phyloP scores from a whole-genome alignment of 2,888 invertebrate species.

The Cephus sareptanus region DNA sequence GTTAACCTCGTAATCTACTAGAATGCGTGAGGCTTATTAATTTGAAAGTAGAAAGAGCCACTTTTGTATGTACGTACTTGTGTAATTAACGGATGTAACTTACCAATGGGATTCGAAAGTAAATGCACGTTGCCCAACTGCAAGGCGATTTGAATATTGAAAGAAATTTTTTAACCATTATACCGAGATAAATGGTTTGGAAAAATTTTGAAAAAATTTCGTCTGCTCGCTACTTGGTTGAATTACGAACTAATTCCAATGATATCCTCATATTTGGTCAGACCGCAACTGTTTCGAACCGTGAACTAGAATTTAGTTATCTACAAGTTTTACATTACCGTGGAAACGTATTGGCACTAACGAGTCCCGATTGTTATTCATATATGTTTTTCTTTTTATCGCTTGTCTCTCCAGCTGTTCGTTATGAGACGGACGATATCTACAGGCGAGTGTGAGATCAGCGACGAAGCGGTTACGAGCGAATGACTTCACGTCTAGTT shows the following conservation, averaged over 20 bases:
- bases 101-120: background rate
- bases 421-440: background rate
- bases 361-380: background rate
- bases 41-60: background rate
- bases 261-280: background rate
- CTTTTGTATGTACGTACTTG: background rate
- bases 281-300: background rate
- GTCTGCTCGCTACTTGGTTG: background rate
- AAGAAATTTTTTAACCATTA: background rate
- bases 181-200: background rate
- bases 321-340: background rate
- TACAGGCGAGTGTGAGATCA: background rate
- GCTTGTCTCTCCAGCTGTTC: background rate
- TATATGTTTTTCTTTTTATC: background rate
- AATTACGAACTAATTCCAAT: background rate
- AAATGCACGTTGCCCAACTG: background rate
- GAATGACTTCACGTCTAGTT: slow-evolving; percentile 20
- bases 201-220: background rate
- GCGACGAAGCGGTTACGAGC: background rate
- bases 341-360: background rate
- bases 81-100: background rate
- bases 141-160: background rate
- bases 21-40: background rate
- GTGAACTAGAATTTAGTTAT: background rate
- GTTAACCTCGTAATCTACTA: background rate